These are phyloP conservation scores for Thymelicus sylvestris DNA, from an alignment of 2,888 invertebrate genomes.

Conservation along the genomic window DNA sequence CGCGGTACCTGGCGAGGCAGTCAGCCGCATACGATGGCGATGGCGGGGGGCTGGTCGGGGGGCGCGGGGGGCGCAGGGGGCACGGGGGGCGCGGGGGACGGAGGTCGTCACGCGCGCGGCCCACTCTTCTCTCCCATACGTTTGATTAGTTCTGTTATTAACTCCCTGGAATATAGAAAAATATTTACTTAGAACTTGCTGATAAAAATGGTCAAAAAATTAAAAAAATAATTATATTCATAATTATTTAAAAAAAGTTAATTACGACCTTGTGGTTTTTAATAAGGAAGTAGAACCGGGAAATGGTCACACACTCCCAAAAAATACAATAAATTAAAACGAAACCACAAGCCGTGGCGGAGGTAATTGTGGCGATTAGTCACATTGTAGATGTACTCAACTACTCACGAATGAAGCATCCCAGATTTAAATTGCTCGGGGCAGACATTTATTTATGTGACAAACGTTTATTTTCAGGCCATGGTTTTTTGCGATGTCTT, in stretches of 20 bases:
- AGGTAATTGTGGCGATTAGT: not conserved
- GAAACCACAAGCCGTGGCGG: not conserved
- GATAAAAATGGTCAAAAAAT: too few relatives aligned
- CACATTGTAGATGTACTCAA: not conserved
- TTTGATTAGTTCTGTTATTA: conserved; percentile 74
- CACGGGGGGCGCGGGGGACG: conserved; percentile 42
- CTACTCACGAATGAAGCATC: not conserved
- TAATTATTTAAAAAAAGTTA: too few relatives aligned
- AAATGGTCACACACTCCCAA: conserved; percentile 1
- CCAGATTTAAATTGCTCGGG: not conserved
- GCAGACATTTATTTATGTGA: too few relatives aligned
- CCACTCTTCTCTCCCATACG: conserved; percentile 71
- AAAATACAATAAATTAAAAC: conserved; percentile 5
- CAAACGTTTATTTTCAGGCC: too few relatives aligned
- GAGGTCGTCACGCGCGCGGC: conserved; percentile 62
- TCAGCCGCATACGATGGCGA: conserved; percentile 65
- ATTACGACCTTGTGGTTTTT: not conserved
- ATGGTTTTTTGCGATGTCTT: too few relatives aligned
- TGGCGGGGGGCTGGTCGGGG: conserved; percentile 51
- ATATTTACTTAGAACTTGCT: too few relatives aligned
- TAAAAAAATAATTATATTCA: too few relatives aligned
- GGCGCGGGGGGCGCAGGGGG: conserved; percentile 56
- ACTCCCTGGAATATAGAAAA: conserved; percentile 60
- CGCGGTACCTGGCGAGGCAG: conserved; percentile 19
- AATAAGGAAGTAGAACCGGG: not conserved